Evolutionary conservation across 2,797 vertebrate species (phyloP).

Genomic region (Siniperca scherzeri): DNA sequence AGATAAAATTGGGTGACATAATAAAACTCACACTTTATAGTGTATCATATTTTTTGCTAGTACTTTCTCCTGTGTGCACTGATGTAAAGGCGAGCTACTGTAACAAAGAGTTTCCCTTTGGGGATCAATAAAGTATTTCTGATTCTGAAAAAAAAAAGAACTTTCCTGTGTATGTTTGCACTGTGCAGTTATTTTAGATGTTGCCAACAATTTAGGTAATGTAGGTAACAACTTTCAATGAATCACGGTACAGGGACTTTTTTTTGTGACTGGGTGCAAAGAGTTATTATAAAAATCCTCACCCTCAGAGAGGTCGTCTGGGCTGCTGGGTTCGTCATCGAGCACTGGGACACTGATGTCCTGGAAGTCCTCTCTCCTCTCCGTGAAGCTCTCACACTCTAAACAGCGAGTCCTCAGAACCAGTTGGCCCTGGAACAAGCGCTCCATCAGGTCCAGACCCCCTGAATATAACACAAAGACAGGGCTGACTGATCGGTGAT

Average conservation of each 20-base stretch:
- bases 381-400: constrained; percentile 97
- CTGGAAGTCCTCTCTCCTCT: constrained; percentile 96
- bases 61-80: no score
- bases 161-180: not conserved
- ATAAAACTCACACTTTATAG: no score
- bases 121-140: no score
- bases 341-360: constrained; percentile 98
- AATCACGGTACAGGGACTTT: no score
- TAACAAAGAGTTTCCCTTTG: no score
- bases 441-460: constrained; percentile 92
- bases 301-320: constrained; percentile 90
- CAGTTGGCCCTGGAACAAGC: constrained; percentile 95
- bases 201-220: no score
- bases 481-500: not conserved
- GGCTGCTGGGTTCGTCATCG: constrained; percentile 91
- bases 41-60: no score
- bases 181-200: no score
- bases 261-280: not conserved
- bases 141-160: no score
- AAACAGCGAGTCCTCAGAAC: constrained; percentile 95
- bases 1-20: no score
- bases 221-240: no score
- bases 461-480: constrained; percentile 30
- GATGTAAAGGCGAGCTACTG: no score
- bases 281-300: constrained; percentile 29